These are phyloP conservation scores for Brenthis daphne DNA, from an alignment of 2,888 invertebrate genomes.

Conservation along the genomic window DNA sequence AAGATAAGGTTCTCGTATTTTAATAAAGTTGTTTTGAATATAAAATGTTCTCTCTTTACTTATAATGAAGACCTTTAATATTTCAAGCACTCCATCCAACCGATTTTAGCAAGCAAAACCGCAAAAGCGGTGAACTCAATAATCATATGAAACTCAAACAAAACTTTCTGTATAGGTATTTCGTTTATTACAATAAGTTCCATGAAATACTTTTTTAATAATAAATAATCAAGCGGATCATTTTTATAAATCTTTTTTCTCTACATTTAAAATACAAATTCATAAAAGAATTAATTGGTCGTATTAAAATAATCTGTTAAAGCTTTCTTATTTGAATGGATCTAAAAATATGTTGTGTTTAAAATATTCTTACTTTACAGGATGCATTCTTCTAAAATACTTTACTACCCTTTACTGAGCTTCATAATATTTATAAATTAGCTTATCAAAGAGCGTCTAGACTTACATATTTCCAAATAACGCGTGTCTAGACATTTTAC, in stretches of 20 bases:
- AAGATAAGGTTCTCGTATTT: too few relatives aligned
- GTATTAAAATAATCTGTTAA: too few relatives aligned
- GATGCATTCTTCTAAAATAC: not conserved
- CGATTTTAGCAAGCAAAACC: not conserved
- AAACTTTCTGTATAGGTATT: not conserved
- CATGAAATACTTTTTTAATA: not conserved
- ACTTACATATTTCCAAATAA: not conserved
- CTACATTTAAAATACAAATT: too few relatives aligned
- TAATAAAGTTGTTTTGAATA: too few relatives aligned
- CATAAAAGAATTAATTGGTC: too few relatives aligned
- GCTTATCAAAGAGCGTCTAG: not conserved
- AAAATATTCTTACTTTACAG: too few relatives aligned
- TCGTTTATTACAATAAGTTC: not conserved
- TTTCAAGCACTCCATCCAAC: not conserved
- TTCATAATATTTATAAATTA: not conserved
- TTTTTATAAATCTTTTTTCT: too few relatives aligned
- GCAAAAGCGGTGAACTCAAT: not conserved
- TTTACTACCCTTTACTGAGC: not conserved
- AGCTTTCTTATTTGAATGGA: too few relatives aligned
- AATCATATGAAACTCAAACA: slow-evolving; percentile 1
- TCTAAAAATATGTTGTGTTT: too few relatives aligned
- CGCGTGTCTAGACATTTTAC: too few relatives aligned
- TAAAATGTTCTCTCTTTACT: too few relatives aligned
- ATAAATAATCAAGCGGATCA: not conserved
- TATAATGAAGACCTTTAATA: not conserved